Conservation (phyloP, 2,113 vertebrate species). For the Tringa solitaria region DNA sequence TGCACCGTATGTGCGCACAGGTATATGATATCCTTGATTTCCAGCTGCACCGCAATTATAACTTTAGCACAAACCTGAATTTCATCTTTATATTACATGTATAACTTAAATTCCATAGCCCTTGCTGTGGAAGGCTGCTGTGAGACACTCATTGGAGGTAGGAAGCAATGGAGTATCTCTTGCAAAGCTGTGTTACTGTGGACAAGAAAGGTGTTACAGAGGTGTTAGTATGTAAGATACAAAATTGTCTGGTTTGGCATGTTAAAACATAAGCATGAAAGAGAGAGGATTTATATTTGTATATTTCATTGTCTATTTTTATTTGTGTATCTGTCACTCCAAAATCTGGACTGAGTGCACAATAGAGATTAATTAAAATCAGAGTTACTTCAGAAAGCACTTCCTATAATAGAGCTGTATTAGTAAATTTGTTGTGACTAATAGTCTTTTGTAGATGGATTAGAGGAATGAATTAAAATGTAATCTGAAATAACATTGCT, state of each 20-base stretch:
- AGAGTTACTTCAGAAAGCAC: slow-evolving; percentile 74
- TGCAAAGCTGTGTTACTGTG: slow-evolving; percentile 1
- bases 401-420: slow-evolving; percentile 67
- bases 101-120: background rate
- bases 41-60: background rate
- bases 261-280: slow-evolving; percentile 37
- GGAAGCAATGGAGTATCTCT: background rate
- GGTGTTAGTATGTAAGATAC: slow-evolving; percentile 35
- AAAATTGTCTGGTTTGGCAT: slow-evolving; percentile 33
- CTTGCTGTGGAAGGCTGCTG: background rate
- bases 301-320: slow-evolving; percentile 70
- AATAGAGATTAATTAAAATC: slow-evolving; percentile 76
- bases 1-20: background rate
- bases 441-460: slow-evolving; percentile 74
- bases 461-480: slow-evolving; percentile 74
- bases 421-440: slow-evolving; percentile 77
- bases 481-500: slow-evolving; percentile 67
- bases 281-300: slow-evolving; percentile 46
- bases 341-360: slow-evolving; percentile 67
- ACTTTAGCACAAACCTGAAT: background rate
- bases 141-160: slow-evolving; percentile 4
- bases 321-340: slow-evolving; percentile 67
- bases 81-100: background rate
- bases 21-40: background rate
- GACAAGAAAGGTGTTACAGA: slow-evolving; percentile 43